These are phyloP conservation scores for Mythimna pallens DNA, from an alignment of 2,888 invertebrate genomes.

Conservation along the genomic window DNA sequence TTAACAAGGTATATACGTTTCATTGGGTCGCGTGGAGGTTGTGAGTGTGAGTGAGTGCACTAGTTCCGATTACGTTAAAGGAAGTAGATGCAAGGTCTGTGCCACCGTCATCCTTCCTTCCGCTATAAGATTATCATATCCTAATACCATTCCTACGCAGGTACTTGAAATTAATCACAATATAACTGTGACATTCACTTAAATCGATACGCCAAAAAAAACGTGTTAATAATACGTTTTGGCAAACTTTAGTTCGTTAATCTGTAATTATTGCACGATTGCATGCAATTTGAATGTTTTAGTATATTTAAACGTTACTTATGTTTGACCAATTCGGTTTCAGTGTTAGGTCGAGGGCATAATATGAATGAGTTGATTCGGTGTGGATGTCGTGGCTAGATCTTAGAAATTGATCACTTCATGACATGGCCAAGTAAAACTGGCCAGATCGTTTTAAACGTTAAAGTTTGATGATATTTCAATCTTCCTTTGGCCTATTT, in stretches of 20 bases:
- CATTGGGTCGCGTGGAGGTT: conserved; percentile 65
- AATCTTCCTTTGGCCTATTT: too few species aligned
- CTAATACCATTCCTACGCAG: conserved; percentile 36
- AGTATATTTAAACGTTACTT: conserved; percentile 53
- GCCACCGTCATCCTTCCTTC: conserved; percentile 82
- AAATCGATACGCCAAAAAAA: conserved; percentile 33
- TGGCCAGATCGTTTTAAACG: too few species aligned
- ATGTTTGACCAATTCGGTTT: conserved; percentile 54
- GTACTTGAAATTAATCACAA: conserved; percentile 35
- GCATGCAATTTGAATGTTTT: conserved; percentile 59
- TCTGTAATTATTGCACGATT: conserved; percentile 47
- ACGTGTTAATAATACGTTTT: conserved; percentile 49
- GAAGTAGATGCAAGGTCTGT: conserved; percentile 82
- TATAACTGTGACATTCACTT: conserved; percentile 55
- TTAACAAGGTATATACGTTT: conserved; percentile 65
- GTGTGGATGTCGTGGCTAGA: background rate
- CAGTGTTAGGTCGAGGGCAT: conserved; percentile 57
- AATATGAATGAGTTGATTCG: conserved; percentile 26
- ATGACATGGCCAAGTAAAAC: too few species aligned
- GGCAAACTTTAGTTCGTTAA: conserved; percentile 35
- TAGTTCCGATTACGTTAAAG: conserved; percentile 77
- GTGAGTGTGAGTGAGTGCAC: conserved; percentile 43
- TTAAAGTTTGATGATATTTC: too few species aligned
- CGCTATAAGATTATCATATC: conserved; percentile 72
- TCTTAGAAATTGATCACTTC: too few species aligned